Evolutionary conservation across 2,888 invertebrate genomes (phyloP).

Genomic region (Metalampra italica): DNA sequence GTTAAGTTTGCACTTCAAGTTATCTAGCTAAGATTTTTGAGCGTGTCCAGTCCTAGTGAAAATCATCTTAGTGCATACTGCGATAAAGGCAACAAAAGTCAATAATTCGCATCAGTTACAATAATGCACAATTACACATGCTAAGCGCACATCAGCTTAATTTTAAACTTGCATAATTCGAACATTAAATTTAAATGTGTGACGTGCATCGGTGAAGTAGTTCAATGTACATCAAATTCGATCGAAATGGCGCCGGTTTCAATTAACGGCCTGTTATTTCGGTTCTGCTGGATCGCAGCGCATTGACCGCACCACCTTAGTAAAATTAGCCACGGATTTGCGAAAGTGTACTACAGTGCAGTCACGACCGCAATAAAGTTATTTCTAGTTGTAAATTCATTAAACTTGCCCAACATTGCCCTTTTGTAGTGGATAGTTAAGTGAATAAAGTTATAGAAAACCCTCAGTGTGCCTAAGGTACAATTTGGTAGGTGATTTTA

Average conservation of each 20-base stretch:
- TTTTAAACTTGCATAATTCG: slow-evolving; percentile 17
- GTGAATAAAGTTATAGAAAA: slow-evolving; percentile 6
- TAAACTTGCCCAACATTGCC: background rate
- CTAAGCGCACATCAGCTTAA: slow-evolving; percentile 7
- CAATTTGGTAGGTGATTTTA: too few species aligned
- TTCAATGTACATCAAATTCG: slow-evolving; percentile 46
- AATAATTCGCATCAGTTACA: too few species aligned
- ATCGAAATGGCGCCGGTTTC: slow-evolving; percentile 51
- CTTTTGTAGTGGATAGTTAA: background rate
- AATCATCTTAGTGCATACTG: too few species aligned
- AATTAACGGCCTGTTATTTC: slow-evolving; percentile 64
- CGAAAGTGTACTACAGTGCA: slow-evolving; percentile 47
- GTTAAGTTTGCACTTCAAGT: too few species aligned
- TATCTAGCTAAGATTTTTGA: too few species aligned
- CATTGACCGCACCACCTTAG: slow-evolving; percentile 57
- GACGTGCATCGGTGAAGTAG: slow-evolving; percentile 34
- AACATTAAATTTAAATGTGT: slow-evolving; percentile 16
- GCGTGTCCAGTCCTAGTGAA: too few species aligned
- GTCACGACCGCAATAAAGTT: slow-evolving; percentile 53
- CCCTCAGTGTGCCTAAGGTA: slow-evolving; percentile 1
- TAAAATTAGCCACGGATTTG: slow-evolving; percentile 61
- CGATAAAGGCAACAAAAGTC: too few species aligned
- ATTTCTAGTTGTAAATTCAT: slow-evolving; percentile 28
- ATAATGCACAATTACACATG: background rate
- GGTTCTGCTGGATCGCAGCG: slow-evolving; percentile 44